These are phyloP conservation scores for Gryon sp. DNA, from an alignment of 1,140 invertebrate species.

Conservation along the genomic window DNA sequence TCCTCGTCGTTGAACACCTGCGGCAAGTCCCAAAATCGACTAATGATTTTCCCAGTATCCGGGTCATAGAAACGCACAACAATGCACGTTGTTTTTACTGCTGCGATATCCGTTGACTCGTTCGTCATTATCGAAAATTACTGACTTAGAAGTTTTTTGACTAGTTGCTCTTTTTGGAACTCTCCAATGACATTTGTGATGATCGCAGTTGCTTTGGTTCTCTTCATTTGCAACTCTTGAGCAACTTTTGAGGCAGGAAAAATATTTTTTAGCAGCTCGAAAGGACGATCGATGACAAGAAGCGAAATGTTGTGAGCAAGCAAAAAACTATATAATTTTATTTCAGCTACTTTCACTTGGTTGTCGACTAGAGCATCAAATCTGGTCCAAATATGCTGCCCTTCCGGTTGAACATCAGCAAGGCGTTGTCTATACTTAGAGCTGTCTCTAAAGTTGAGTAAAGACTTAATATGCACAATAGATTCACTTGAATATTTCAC, in stretches of 20 bases:
- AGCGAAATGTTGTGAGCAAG: conserved; percentile 41
- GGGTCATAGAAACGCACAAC: conserved; percentile 28
- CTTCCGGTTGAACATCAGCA: conserved; percentile 5
- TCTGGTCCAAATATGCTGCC: conserved; percentile 2
- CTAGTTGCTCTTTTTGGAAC: conserved; percentile 31
- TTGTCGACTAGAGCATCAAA: conserved; percentile 10
- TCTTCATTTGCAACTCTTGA: conserved; percentile 18
- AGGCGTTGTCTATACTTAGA: conserved; percentile 7
- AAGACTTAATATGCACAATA: too few relatives aligned
- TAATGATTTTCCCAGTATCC: neutral
- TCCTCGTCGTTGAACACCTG: conserved; percentile 14
- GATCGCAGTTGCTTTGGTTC: conserved; percentile 44
- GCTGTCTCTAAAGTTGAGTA: neutral
- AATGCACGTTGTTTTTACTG: conserved; percentile 19
- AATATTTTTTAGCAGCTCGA: conserved; percentile 24
- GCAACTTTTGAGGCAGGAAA: conserved; percentile 54
- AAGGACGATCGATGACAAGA: conserved; percentile 18
- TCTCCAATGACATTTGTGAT: conserved; percentile 46
- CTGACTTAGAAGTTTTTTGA: neutral
- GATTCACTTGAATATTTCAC: too few relatives aligned
- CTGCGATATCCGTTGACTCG: conserved; percentile 33
- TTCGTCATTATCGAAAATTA: conserved; percentile 34
- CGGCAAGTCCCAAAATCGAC: conserved; percentile 23
- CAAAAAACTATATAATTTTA: conserved; percentile 37
- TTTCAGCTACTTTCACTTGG: conserved; percentile 39